These are phyloP conservation scores for Aspidiotus rigidus DNA, from an alignment of 2,888 invertebrate genomes.

Conservation along the genomic window DNA sequence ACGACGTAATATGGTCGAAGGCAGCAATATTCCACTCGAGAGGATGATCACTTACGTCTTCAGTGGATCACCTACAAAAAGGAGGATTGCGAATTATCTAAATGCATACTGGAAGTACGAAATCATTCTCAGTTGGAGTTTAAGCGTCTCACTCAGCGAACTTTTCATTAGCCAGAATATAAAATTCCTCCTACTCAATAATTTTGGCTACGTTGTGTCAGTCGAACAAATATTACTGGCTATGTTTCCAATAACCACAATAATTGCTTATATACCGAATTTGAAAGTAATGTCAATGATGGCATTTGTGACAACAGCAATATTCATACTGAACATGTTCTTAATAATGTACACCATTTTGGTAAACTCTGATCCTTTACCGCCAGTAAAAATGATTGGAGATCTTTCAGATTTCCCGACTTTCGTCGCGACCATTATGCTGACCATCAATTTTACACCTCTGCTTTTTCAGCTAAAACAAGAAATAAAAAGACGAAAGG, in stretches of 20 bases:
- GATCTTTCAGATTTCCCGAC: conserved; percentile 12
- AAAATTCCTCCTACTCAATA: background rate
- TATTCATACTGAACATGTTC: background rate
- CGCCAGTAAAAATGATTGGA: background rate
- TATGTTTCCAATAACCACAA: background rate
- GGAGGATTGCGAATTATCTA: background rate
- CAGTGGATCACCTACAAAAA: background rate
- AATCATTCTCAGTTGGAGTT: conserved; percentile 23
- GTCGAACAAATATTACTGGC: conserved; percentile 7
- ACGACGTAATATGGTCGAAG: background rate
- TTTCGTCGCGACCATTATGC: conserved; percentile 8
- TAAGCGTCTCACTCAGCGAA: conserved; percentile 10
- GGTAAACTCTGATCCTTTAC: background rate
- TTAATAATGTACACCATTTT: conserved; percentile 11
- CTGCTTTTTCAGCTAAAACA: conserved; percentile 16
- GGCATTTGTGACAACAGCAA: background rate
- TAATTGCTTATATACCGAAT: conserved; percentile 14
- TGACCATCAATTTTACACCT: conserved; percentile 1
- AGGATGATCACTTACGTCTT: background rate
- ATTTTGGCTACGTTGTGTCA: background rate
- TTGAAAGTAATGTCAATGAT: conserved; percentile 8
- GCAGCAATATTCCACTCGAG: background rate
- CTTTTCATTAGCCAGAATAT: conserved; percentile 13
- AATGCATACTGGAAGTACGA: conserved; percentile 25
- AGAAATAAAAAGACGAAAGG: conserved; percentile 13